phyloP scores from a whole-genome alignment of 1,140 invertebrate species.

The Plutomurus gul region DNA sequence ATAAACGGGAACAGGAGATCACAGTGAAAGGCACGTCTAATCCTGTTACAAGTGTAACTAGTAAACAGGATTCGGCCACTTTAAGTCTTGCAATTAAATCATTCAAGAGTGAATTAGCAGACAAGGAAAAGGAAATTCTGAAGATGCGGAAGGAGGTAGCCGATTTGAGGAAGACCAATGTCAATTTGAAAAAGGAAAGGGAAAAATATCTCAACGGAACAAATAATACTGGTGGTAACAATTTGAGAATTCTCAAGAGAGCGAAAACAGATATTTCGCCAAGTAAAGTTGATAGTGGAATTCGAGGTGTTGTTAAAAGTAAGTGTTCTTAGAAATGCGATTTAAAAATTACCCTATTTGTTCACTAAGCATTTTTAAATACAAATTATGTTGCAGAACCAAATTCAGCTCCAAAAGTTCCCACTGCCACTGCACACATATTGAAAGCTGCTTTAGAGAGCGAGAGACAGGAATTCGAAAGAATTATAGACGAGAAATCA shows the following conservation, averaged over 20 bases:
- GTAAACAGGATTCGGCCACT: constrained; percentile 16
- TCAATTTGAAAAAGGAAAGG: constrained; percentile 29
- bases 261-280: constrained; percentile 25
- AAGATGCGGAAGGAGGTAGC: constrained; percentile 7
- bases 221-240: not conserved
- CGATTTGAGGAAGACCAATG: constrained; percentile 30
- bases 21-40: not conserved
- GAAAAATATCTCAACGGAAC: constrained; percentile 24
- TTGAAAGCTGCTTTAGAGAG: constrained; percentile 35
- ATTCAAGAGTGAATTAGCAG: constrained; percentile 32
- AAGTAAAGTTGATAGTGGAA: not conserved
- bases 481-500: constrained; percentile 36
- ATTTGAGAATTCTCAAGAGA: not conserved
- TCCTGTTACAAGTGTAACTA: not conserved
- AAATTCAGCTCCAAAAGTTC: not conserved
- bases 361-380: not conserved
- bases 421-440: not conserved
- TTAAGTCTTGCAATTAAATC: constrained; percentile 28
- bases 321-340: too few species aligned
- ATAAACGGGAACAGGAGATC: constrained; percentile 37
- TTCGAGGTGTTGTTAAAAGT: not conserved
- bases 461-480: constrained; percentile 44
- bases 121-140: constrained; percentile 37
- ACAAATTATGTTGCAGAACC: not conserved
- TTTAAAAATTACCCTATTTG: not conserved